Evolutionary conservation across 2,888 invertebrate species (phyloP), one percentile per base, ranked within the genome.

Genomic region (Empis livida): DNA sequence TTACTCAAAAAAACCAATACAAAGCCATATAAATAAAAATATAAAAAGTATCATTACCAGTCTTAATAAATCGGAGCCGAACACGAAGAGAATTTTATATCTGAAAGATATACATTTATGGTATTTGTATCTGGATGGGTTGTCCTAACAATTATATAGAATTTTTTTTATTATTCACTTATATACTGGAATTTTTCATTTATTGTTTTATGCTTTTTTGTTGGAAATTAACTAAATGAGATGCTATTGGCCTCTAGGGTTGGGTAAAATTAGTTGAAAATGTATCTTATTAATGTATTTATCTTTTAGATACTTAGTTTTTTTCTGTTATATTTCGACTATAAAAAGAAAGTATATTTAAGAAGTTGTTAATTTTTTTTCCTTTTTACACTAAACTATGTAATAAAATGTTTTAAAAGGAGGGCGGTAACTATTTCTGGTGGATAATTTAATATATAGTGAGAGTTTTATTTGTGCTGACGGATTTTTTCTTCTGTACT

Each of bases 231-330:
- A 27, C 23, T 27, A 40, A 40, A 17, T 17, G 16, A 40, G 20
- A 11, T 40, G 9, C 40, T 40, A 40, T 40, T 40, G 40, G 40
- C 40, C 40, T 40, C 40, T 16, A 40, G 17, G 40, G 40, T 17
- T 40, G 13, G 11, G 20, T 40, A 16, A 20, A 40, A 20, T 40
- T 40, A 16, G 13, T 43, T 41, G 27, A 14, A 20, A 10, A 43
- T 41, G 30, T 35, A 14, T 37, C 31, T 11, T 20, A 30, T 27
- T 4, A 32, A 31, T 32, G 41, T 41, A 31, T 41, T 41, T 42
- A 37, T 42, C 35, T 42, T 16, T 42, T 15, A 27, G 37, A 43
- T 42, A 27, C 48, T n/a, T 17, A 13, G 17, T 44, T 44, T 37
- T 40, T 39, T 32, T 10, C 46, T 45, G 49, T 31, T 43, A 27